Percentiles rank a stretch among this genome's conserved stretches.
These are phyloP conservation scores for Corydoras sp. DNA, from an alignment of 2,113 vertebrate genomes.

Conservation along the genomic window DNA sequence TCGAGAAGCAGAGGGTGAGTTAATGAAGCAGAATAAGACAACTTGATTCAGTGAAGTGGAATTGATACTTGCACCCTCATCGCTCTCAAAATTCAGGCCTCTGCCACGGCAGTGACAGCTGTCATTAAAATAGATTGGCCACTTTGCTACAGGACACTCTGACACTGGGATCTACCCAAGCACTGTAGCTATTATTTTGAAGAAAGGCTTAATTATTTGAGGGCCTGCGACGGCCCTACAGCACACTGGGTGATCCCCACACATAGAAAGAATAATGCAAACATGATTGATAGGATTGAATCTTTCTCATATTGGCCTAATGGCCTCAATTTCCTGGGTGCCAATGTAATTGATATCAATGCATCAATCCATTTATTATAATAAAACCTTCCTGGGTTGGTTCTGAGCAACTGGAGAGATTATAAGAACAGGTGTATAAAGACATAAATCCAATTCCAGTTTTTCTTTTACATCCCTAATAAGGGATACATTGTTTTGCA, in stretches of 20 bases:
- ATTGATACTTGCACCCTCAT: constrained; percentile 38
- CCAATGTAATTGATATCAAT: constrained; percentile 25
- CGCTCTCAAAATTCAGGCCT: constrained; percentile 43
- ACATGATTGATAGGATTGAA: constrained; percentile 17
- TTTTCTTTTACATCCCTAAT: too few species aligned
- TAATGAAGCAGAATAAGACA: constrained; percentile 55
- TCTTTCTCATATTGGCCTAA: constrained; percentile 11
- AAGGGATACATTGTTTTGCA: too few species aligned
- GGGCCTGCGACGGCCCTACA: neutral
- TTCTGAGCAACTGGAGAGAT: neutral
- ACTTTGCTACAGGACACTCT: constrained; percentile 47
- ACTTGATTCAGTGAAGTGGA: constrained; percentile 53
- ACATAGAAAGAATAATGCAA: constrained; percentile 1
- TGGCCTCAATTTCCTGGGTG: constrained; percentile 31
- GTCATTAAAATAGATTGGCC: constrained; percentile 56
- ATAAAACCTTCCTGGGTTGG: constrained; percentile 4
- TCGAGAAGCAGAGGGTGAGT: constrained; percentile 13
- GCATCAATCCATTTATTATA: constrained; percentile 13
- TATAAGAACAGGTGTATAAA: too few species aligned
- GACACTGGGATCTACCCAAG: constrained; percentile 55
- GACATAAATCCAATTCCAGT: too few species aligned
- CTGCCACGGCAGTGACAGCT: constrained; percentile 54
- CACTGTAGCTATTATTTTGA: constrained; percentile 4
- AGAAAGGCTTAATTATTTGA: neutral
- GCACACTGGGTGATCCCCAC: neutral